phyloP scores from a whole-genome alignment of 2,797 vertebrate species.

The Mareca strepera region DNA sequence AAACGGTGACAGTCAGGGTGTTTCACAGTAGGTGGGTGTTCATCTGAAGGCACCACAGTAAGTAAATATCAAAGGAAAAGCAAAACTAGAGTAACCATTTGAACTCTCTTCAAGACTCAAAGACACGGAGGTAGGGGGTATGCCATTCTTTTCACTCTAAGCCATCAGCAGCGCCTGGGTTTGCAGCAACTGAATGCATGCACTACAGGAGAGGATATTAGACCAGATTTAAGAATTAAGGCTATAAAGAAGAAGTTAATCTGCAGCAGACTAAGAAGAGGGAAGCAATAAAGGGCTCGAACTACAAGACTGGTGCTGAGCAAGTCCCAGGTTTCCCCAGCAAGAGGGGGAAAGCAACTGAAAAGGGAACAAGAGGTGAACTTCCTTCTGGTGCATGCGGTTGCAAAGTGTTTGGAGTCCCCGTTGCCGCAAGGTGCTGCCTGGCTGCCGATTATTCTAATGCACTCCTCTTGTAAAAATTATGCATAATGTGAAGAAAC shows the following conservation, averaged over 20 bases:
- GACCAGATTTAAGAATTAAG: constrained; percentile 64
- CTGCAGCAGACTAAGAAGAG: not conserved
- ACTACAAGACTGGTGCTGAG: not conserved
- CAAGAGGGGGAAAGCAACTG: not conserved
- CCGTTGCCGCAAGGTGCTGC: constrained; percentile 24
- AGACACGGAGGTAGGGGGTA: constrained; percentile 55
- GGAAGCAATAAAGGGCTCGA: constrained; percentile 12
- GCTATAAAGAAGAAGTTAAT: constrained; percentile 58
- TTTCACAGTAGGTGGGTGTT: not conserved
- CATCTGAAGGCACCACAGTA: not conserved
- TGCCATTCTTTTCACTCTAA: constrained; percentile 39
- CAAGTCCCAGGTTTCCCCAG: not conserved
- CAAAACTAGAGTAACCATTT: constrained; percentile 60
- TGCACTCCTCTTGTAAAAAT: constrained; percentile 66
- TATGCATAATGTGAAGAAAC: constrained; percentile 70
- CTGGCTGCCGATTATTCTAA: constrained; percentile 48
- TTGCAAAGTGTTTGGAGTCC: not conserved
- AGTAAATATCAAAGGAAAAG: constrained; percentile 56
- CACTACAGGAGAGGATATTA: constrained; percentile 64
- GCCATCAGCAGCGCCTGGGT: constrained; percentile 53
- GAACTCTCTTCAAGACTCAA: constrained; percentile 65
- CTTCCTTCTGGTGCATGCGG: not conserved
- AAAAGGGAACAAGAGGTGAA: not conserved
- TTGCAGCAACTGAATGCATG: constrained; percentile 64
- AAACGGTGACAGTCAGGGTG: fast-evolving